A percentile compares a stretch with the other conserved stretches of the same genome.
These are phyloP conservation scores for Chirona hameri DNA, from an alignment of 2,888 invertebrate genomes.

Conservation along the genomic window DNA sequence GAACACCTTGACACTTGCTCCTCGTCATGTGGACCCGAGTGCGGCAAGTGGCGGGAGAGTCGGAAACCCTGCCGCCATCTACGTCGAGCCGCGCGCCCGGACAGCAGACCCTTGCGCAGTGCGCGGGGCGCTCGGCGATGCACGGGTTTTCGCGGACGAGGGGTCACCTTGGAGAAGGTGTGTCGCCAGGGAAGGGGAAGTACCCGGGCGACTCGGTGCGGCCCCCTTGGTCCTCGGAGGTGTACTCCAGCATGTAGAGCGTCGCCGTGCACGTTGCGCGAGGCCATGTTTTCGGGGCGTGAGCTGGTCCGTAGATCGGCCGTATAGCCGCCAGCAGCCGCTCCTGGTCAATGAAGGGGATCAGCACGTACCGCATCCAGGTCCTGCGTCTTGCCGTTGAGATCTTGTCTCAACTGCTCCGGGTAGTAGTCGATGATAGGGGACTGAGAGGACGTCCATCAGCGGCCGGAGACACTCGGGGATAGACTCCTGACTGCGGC, in stretches of 20 bases:
- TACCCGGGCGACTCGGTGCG: conserved; percentile 44
- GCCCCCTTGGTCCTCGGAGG: conserved; percentile 57
- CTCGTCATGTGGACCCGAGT: conserved; percentile 60
- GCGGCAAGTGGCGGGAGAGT: conserved; percentile 80
- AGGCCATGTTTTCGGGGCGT: conserved; percentile 65
- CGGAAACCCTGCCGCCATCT: conserved; percentile 86
- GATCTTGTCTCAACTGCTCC: conserved; percentile 62
- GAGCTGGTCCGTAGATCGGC: conserved; percentile 60
- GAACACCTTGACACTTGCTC: conserved; percentile 79
- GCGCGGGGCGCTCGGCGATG: conserved; percentile 55
- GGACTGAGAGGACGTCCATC: conserved; percentile 71
- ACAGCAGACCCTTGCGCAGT: conserved; percentile 66
- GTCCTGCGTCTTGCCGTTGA: conserved; percentile 52
- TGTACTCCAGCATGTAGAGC: conserved; percentile 75
- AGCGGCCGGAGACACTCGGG: conserved; percentile 66
- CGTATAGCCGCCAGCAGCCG: conserved; percentile 72
- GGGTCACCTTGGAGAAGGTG: conserved; percentile 56
- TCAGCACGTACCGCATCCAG: conserved; percentile 92
- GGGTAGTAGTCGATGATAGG: conserved; percentile 90
- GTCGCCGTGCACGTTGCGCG: conserved; percentile 79
- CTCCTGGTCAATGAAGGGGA: conserved; percentile 87
- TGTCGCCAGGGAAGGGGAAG: conserved; percentile 59
- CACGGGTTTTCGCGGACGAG: conserved; percentile 56
- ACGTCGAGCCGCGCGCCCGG: conserved; percentile 64
- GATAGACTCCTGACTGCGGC: conserved; percentile 73